Conservation (phyloP, 2,797 vertebrate species). For the Acipenser transmontanus region DNA sequence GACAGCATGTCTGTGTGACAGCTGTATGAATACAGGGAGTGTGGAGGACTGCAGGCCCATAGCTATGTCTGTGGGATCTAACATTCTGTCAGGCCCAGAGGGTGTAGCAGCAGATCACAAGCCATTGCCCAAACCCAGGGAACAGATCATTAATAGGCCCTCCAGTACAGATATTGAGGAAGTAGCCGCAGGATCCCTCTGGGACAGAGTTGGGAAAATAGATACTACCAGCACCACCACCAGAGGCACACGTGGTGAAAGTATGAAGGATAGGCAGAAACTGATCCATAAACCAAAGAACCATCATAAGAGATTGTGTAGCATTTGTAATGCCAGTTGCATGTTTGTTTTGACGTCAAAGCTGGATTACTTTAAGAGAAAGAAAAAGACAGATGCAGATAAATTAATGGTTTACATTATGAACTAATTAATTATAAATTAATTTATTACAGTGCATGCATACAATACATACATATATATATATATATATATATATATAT, state of each 20-base stretch:
- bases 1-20: slow-evolving; percentile 41
- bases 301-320: slow-evolving; percentile 15
- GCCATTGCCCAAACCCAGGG: slow-evolving; percentile 18
- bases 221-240: slow-evolving; percentile 37
- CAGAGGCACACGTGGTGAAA: slow-evolving; percentile 39
- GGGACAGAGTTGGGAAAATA: too few relatives aligned
- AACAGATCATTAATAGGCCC: slow-evolving; percentile 28
- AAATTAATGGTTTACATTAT: too few relatives aligned
- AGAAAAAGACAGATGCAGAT: too few relatives aligned
- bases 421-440: too few relatives aligned
- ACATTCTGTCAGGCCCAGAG: slow-evolving; percentile 29
- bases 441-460: too few relatives aligned
- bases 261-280: slow-evolving; percentile 29
- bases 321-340: too few relatives aligned
- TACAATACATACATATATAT: too few relatives aligned
- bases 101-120: neutral
- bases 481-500: too few relatives aligned
- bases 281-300: slow-evolving; percentile 41
- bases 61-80: slow-evolving; percentile 16
- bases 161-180: slow-evolving; percentile 6
- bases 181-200: too few relatives aligned
- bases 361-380: too few relatives aligned
- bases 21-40: slow-evolving; percentile 34
- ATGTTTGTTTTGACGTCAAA: too few relatives aligned
- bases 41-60: slow-evolving; percentile 32